Evolutionary conservation across 2,113 vertebrate species (phyloP).

Genomic region (Cyanoramphus novaezelandiae): DNA sequence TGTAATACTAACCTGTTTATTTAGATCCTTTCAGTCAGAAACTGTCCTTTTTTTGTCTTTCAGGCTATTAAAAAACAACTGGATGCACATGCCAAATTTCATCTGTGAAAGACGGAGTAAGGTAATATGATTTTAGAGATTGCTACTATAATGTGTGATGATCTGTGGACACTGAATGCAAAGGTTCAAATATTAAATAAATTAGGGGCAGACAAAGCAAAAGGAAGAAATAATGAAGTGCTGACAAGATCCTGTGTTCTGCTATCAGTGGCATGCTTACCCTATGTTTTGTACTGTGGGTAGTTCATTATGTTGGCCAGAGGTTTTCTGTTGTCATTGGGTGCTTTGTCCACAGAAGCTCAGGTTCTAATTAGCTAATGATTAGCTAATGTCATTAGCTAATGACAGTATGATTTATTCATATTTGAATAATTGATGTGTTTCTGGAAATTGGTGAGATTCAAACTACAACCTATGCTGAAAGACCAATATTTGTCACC

Average conservation of each 20-base stretch:
- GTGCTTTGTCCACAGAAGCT: background rate
- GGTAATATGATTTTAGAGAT: background rate
- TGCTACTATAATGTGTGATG: background rate
- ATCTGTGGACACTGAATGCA: background rate
- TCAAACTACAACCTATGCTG: background rate
- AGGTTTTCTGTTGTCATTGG: background rate
- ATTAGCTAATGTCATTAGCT: background rate
- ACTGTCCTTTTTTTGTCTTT: constrained; percentile 37
- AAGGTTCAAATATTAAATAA: background rate
- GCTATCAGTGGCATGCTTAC: background rate
- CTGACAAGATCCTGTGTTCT: background rate
- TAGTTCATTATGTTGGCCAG: background rate
- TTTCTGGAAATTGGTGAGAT: background rate
- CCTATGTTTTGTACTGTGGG: background rate
- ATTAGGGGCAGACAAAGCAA: background rate
- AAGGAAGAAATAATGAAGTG: background rate
- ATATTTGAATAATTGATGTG: background rate
- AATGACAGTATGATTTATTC: background rate
- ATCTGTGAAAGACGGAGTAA: background rate
- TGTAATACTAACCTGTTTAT: background rate
- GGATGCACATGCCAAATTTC: background rate
- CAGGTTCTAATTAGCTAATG: background rate
- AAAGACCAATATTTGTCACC: background rate
- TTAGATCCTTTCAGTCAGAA: background rate
- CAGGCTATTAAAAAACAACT: background rate